Conservation (phyloP, 2,797 vertebrate genomes). For the Oreochromis mossambicus region DNA sequence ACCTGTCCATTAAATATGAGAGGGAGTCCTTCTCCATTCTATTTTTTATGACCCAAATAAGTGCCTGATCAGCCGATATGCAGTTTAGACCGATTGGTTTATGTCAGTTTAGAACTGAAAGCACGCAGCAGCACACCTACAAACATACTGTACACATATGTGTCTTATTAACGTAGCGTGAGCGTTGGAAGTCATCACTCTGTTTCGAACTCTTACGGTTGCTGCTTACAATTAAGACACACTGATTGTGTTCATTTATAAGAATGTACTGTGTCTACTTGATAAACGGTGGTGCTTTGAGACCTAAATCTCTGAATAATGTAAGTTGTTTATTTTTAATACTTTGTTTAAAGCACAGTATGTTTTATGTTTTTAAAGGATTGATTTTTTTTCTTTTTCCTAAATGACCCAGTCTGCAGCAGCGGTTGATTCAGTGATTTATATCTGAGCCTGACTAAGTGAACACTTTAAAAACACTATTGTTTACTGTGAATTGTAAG, state of each 20-base stretch:
- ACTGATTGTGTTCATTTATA: constrained; percentile 37
- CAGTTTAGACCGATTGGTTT: constrained; percentile 56
- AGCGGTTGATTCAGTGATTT: neutral
- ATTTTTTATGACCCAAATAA: constrained; percentile 49
- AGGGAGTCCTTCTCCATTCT: neutral
- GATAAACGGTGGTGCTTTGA: neutral
- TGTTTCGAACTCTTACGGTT: neutral
- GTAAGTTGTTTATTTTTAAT: neutral
- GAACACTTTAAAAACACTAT: neutral
- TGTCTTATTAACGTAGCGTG: constrained; percentile 28
- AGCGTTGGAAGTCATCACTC: neutral
- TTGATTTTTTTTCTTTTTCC: neutral
- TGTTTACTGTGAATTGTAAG: neutral
- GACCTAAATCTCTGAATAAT: neutral
- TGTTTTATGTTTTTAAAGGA: neutral
- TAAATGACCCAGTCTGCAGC: neutral
- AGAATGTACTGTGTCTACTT: constrained; percentile 32
- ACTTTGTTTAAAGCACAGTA: neutral
- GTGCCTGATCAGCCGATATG: constrained; percentile 74
- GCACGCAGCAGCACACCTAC: neutral
- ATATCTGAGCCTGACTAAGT: neutral
- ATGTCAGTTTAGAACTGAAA: constrained; percentile 41
- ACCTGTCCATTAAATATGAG: neutral
- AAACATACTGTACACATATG: neutral
- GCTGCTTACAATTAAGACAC: constrained; percentile 11